These are phyloP conservation scores for Cottus gobio DNA, from an alignment of 2,113 vertebrate genomes.

Conservation along the genomic window DNA sequence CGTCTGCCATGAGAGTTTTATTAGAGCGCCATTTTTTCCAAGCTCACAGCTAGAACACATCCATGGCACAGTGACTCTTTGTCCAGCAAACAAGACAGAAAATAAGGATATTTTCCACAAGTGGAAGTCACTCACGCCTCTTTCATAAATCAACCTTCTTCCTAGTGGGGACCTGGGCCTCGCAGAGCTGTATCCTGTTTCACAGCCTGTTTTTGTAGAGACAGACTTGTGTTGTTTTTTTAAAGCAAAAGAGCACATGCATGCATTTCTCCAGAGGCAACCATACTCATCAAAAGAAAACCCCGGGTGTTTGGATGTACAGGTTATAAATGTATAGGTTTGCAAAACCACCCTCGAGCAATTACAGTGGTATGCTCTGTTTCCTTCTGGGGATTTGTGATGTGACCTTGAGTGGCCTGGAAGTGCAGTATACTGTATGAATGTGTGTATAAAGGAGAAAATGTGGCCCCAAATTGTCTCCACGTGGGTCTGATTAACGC, in stretches of 20 bases:
- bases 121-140: slow-evolving; percentile 41
- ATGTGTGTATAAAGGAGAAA: slow-evolving; percentile 32
- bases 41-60: slow-evolving; percentile 34
- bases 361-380: slow-evolving; percentile 51
- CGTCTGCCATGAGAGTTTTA: slow-evolving; percentile 30
- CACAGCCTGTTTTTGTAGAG: slow-evolving; percentile 60
- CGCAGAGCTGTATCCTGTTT: slow-evolving; percentile 48
- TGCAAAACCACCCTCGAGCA: slow-evolving; percentile 47
- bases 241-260: slow-evolving; percentile 23
- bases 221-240: slow-evolving; percentile 29
- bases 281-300: slow-evolving; percentile 55
- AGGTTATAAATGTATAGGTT: slow-evolving; percentile 40
- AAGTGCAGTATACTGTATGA: slow-evolving; percentile 29
- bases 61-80: slow-evolving; percentile 52
- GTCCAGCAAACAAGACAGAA: slow-evolving; percentile 55
- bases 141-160: slow-evolving; percentile 54
- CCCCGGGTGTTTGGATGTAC: slow-evolving; percentile 40
- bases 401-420: slow-evolving; percentile 57
- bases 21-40: slow-evolving; percentile 18
- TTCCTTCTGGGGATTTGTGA: slow-evolving; percentile 43
- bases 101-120: slow-evolving; percentile 47
- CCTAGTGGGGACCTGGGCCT: slow-evolving; percentile 28
- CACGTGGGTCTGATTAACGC: slow-evolving; percentile 61
- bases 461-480: slow-evolving; percentile 51
- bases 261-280: slow-evolving; percentile 63